Evolutionary conservation across 2,797 vertebrate genomes (phyloP).

Genomic region (Characodon lateralis): DNA sequence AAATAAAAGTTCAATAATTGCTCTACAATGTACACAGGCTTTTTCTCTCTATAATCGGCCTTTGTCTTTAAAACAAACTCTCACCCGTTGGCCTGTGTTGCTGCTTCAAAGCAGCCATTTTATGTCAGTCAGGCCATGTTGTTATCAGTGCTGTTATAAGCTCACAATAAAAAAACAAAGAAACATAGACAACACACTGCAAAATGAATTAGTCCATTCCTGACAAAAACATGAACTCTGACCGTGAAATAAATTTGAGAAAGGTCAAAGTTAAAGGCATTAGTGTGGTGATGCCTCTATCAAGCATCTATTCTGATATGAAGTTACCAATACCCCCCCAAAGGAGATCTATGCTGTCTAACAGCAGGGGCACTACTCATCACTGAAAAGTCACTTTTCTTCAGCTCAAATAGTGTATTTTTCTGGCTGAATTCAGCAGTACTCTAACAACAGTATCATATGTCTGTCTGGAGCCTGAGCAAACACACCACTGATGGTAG

Average conservation of each 20-base stretch:
- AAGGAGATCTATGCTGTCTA: background rate
- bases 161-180: constrained; percentile 3
- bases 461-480: constrained; percentile 35
- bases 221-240: background rate
- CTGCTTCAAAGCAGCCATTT: background rate
- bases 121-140: constrained; percentile 22
- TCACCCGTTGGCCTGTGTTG: constrained; percentile 19
- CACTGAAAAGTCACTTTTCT: constrained; percentile 30
- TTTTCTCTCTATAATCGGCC: background rate
- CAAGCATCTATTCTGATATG: background rate
- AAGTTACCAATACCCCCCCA: background rate
- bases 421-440: constrained; percentile 45
- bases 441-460: constrained; percentile 30
- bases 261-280: background rate
- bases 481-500: constrained; percentile 60
- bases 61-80: background rate
- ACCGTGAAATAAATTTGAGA: background rate
- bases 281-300: too few species aligned
- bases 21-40: background rate
- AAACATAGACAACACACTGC: constrained; percentile 21
- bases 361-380: constrained; percentile 47
- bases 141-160: constrained; percentile 35
- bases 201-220: background rate
- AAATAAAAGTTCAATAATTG: background rate
- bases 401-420: constrained; percentile 47